Percentiles rank a stretch among this genome's conserved stretches.
Conservation (phyloP, 2,888 invertebrate genomes). For the Pherbina coryleti region DNA sequence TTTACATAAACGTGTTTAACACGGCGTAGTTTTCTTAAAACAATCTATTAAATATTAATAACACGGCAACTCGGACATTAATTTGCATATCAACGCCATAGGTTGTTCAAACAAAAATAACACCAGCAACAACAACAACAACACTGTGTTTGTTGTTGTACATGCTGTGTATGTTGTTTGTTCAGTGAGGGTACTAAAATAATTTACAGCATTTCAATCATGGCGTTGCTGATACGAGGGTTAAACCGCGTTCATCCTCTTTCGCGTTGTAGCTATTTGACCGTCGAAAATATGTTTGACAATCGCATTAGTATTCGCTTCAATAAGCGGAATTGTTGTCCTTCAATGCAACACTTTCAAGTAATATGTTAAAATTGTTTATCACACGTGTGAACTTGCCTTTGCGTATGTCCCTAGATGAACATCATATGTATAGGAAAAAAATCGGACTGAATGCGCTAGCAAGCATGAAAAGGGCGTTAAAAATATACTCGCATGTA, state of each 20-base stretch:
- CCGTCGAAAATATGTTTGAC: conserved; percentile 61
- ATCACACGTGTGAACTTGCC: background rate
- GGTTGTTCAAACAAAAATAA: too few species aligned
- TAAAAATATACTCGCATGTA: background rate
- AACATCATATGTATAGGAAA: background rate
- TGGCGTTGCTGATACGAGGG: background rate
- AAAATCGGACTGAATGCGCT: background rate
- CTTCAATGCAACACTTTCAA: background rate
- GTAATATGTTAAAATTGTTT: background rate
- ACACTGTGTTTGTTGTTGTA: too few species aligned
- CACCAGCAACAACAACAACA: too few species aligned
- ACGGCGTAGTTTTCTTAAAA: too few species aligned
- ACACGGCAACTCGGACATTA: too few species aligned
- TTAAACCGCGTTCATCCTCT: conserved; percentile 51
- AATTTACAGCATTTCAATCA: background rate
- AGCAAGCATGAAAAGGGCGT: background rate
- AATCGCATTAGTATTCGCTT: conserved; percentile 55
- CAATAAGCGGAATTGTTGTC: conserved; percentile 36
- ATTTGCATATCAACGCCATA: too few species aligned
- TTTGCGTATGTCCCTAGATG: background rate
- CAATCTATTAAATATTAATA: too few species aligned
- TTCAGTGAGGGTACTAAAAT: background rate
- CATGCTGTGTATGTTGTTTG: background rate
- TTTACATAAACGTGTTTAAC: background rate
- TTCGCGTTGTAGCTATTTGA: conserved; percentile 58